Conservation (phyloP, 1,140 invertebrate species). For the Drosophila novamexicana region DNA sequence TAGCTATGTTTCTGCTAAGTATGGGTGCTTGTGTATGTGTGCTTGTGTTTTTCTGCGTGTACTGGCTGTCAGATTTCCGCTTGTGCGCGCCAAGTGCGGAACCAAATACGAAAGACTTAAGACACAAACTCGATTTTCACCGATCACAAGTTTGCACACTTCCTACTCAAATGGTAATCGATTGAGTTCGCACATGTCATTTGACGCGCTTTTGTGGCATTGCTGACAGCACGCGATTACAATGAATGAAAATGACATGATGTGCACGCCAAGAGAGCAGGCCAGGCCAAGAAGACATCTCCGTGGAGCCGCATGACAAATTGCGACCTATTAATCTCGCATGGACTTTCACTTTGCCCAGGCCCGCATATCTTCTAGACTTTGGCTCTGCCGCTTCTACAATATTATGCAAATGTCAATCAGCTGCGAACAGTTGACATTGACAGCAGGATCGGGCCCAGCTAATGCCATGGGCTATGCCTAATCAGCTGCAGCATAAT, state of each 20-base stretch:
- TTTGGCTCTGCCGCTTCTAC: constrained; percentile 6
- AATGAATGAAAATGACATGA: constrained; percentile 77
- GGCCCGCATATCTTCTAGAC: constrained; percentile 37
- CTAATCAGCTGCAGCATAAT: constrained; percentile 61
- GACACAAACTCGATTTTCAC: constrained; percentile 64
- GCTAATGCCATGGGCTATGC: constrained; percentile 34
- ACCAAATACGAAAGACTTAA: constrained; percentile 75
- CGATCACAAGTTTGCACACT: constrained; percentile 62
- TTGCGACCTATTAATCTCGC: constrained; percentile 77
- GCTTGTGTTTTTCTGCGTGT: constrained; percentile 15
- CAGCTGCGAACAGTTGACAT: constrained; percentile 60
- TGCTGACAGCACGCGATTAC: constrained; percentile 76
- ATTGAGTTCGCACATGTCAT: constrained; percentile 82
- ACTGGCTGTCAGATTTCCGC: constrained; percentile 46
- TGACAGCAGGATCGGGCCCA: constrained; percentile 50
- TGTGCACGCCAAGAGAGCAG: constrained; percentile 61
- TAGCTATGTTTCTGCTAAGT: constrained; percentile 15
- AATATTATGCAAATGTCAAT: constrained; percentile 77
- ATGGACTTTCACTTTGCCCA: constrained; percentile 72
- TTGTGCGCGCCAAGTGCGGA: constrained; percentile 41
- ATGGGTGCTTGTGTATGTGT: constrained; percentile 10
- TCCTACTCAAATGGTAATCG: constrained; percentile 68
- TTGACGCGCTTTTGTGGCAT: constrained; percentile 77
- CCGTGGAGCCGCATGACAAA: constrained; percentile 67
- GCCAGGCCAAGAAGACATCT: constrained; percentile 29